Conservation (phyloP, 1,140 invertebrate genomes). For the Scaptomyza hsui region DNA sequence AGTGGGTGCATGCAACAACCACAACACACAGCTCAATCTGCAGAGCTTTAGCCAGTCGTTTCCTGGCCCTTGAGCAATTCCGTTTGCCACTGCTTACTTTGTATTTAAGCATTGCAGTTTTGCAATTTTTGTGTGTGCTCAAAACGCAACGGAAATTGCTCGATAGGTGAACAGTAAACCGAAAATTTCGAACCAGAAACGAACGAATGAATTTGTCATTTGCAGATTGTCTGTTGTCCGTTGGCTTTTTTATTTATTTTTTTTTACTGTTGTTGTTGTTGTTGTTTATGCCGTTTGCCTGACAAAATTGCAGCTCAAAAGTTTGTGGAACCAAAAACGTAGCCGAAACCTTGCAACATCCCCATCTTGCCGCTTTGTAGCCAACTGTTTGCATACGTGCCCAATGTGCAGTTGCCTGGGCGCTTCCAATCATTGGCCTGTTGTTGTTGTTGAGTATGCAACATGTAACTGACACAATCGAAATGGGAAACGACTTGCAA, state of each 20-base stretch:
- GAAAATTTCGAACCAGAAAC: constrained; percentile 38
- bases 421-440: constrained; percentile 72
- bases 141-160: constrained; percentile 74
- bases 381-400: constrained; percentile 72
- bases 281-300: constrained; percentile 19
- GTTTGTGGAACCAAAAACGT: constrained; percentile 54
- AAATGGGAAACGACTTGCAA: constrained; percentile 79
- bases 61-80: constrained; percentile 40
- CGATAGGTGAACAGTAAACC: constrained; percentile 42
- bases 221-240: constrained; percentile 41
- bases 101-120: constrained; percentile 71
- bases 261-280: constrained; percentile 11
- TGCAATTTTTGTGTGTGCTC: constrained; percentile 35
- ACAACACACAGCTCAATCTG: constrained; percentile 48
- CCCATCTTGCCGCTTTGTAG: constrained; percentile 25
- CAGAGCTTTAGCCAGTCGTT: constrained; percentile 21
- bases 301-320: constrained; percentile 70
- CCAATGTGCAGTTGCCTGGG: constrained; percentile 77
- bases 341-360: not conserved
- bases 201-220: constrained; percentile 66
- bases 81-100: constrained; percentile 74
- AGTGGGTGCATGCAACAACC: not conserved
- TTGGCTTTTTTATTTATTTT: not conserved
- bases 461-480: constrained; percentile 79
- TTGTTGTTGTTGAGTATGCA: constrained; percentile 40